These are phyloP conservation scores for Hydriomena furcata DNA, from an alignment of 2,888 invertebrate species.

Conservation along the genomic window DNA sequence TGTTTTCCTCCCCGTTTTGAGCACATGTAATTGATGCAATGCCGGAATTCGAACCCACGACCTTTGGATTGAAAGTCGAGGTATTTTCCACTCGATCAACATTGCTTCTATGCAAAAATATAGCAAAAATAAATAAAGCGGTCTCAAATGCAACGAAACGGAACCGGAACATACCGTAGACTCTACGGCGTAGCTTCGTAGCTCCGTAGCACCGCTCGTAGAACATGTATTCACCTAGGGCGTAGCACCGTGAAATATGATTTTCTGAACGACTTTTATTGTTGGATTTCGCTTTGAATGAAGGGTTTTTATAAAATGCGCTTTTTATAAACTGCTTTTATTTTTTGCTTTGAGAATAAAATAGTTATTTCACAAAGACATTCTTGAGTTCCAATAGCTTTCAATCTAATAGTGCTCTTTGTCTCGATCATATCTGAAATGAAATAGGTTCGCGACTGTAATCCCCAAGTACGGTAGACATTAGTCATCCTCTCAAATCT, in stretches of 20 bases:
- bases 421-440: no score
- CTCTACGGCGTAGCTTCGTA: no score
- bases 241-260: conserved; percentile 39
- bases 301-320: conserved; percentile 25
- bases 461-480: no score
- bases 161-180: conserved; percentile 39
- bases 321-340: conserved; percentile 8
- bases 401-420: no score
- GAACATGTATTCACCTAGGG: conserved; percentile 37
- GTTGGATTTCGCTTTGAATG: conserved; percentile 25
- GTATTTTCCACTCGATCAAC: no score
- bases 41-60: no score
- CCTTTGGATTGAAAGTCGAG: no score
- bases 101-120: no score
- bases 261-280: conserved; percentile 35
- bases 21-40: no score
- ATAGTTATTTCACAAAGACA: conserved; percentile 1
- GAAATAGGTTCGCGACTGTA: no score
- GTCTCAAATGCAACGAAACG: conserved; percentile 35
- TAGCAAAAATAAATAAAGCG: conserved; percentile 25
- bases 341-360: conserved; percentile 10
- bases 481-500: no score
- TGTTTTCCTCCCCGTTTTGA: no score
- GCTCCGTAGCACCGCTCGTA: conserved; percentile 36
- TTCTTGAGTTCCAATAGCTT: not conserved